Evolutionary conservation across 2,797 vertebrate genomes (phyloP), one percentile per base, ranked within the genome.

Genomic region (Merluccius polli): DNA sequence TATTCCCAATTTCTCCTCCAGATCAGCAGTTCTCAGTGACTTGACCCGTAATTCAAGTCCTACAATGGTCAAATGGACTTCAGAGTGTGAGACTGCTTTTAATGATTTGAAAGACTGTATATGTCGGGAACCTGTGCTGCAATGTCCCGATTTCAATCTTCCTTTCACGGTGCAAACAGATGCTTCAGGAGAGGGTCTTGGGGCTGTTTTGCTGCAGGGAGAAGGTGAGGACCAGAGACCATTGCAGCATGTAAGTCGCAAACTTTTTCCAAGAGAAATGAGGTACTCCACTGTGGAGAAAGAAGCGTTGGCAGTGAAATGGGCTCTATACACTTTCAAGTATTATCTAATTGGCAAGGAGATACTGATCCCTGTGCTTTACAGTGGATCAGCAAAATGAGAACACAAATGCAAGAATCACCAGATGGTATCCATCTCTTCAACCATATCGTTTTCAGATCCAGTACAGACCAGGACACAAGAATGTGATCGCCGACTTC

Each of bases 341-440:
- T 65, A 70, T 70, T 70, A 70, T 27, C 31, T 77, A 16, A 73
- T 69, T 67, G 71, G 33, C 33, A 77, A 77, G 68, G 71, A n/a
- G n/a, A n/a, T n/a, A n/a, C n/a, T n/a, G n/a, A n/a, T n/a, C n/a
- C n/a, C 36, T 7, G 36, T 7, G 36, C 9, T 1, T 9, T n/a
- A n/a, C n/a, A n/a, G n/a, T n/a, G n/a, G n/a, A n/a, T n/a, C n/a
- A n/a, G n/a, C n/a, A n/a, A n/a, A n/a, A n/a, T n/a, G n/a, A n/a
- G n/a, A n/a, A n/a, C n/a, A n/a, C n/a, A n/a, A n/a, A n/a, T n/a
- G n/a, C n/a, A n/a, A n/a, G n/a, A n/a, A n/a, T n/a, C n/a, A n/a
- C n/a, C n/a, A n/a, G n/a, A n/a, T n/a, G n/a, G n/a, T n/a, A n/a
- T n/a, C n/a, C n/a, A n/a, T n/a, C n/a, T n/a, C n/a, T n/a, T n/a